Base-by-base conservation (phyloP, 92 coral and sea anemone species). In the Epizoanthus illoricatus region DNA sequence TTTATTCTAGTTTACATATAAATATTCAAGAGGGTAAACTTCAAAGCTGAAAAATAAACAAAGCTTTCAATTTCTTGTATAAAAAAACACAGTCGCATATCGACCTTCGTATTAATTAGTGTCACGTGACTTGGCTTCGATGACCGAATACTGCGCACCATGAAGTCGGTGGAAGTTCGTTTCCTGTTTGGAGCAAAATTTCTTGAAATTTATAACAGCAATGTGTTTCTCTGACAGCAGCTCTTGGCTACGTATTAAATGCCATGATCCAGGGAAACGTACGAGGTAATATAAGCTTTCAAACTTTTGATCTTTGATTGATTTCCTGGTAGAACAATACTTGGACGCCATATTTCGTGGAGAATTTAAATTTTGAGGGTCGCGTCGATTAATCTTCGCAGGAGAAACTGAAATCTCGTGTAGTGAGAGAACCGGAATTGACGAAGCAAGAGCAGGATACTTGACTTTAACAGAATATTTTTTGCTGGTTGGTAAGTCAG, bases 301-400 rank as follows among this genome's bases (percentile, higher is more conserved):
- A 66, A 43, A 63, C 71, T 11, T 63, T 78, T 63, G 58, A 78
- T 78, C 82, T 41, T 45, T 45, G 28, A 62, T 69, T 20, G 61
- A 19, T 42, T 62, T 62, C 55, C 58, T 78, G 69, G 71, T 78
- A 42, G 71, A 61, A 62, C 82, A 78, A 63, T 78, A 63, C 67
- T 78, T 62, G 60, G 82, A 42, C 82, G 82, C 82, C 82, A 78
- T 78, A 42, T 78, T 78, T 57, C 49, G 82, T 63, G 66, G 60
- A 78, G 71, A 45, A 63, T 78, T 78, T 78, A 72, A 78, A 78
- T 78, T 78, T 41, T 45, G 47, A 43, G 40, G 58, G 65, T 61
- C 70, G 70, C 61, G 56, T 58, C 56, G 42, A 28, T 2, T 28
- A 10, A 21, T 63, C 52, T 43, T 21, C 72, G 45, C 71, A 43